These are phyloP conservation scores for Maniola jurtina DNA, from an alignment of 1,140 invertebrate genomes.

Conservation along the genomic window DNA sequence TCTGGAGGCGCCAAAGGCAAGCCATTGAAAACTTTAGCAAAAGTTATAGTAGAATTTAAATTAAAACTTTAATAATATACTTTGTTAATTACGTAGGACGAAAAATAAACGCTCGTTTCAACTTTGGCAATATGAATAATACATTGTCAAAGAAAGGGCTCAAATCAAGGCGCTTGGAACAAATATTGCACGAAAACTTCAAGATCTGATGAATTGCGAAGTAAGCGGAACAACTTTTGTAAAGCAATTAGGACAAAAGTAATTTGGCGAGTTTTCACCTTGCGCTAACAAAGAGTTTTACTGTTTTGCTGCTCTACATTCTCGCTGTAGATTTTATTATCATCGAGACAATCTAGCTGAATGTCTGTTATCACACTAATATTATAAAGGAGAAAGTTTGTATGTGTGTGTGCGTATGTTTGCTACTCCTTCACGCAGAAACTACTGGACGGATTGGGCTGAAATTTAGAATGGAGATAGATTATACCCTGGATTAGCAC, in stretches of 20 bases:
- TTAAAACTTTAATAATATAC: neutral
- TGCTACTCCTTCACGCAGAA: too few relatives aligned
- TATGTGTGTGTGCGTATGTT: too few relatives aligned
- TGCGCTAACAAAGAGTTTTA: slow-evolving; percentile 18
- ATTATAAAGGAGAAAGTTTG: too few relatives aligned
- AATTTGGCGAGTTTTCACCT: slow-evolving; percentile 52
- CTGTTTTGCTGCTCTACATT: neutral
- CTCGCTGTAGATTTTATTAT: neutral
- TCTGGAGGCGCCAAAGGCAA: neutral
- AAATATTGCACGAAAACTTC: slow-evolving; percentile 18
- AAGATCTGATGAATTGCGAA: slow-evolving; percentile 34
- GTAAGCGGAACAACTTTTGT: slow-evolving; percentile 47
- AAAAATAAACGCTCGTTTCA: slow-evolving; percentile 1
- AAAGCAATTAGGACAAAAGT: slow-evolving; percentile 59
- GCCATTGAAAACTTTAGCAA: neutral
- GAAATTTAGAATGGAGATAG: too few relatives aligned
- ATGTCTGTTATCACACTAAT: too few relatives aligned
- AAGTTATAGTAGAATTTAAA: neutral
- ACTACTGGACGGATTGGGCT: too few relatives aligned
- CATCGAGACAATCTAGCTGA: too few relatives aligned
- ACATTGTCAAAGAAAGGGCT: slow-evolving; percentile 8
- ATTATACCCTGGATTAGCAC: too few relatives aligned
- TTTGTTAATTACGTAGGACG: neutral
- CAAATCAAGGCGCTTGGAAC: slow-evolving; percentile 10
- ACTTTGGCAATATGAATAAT: slow-evolving; percentile 6